phyloP scores from a whole-genome alignment of 2,888 invertebrate genomes.

The Polyommatus icarus region DNA sequence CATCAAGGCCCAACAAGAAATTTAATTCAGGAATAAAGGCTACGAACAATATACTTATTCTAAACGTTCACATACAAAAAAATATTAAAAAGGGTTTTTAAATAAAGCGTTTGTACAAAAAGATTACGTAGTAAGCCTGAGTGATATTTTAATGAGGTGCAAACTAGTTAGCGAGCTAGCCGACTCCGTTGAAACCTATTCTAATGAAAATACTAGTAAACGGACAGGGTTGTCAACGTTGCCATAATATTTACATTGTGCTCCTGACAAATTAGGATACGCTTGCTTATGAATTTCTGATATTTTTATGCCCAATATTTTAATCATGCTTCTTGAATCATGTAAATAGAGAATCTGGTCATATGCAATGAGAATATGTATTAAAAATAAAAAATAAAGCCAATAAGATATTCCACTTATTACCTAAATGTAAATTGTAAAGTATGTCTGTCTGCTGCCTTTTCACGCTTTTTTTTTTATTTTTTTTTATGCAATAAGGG shows the following conservation, averaged over 20 bases:
- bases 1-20: no score
- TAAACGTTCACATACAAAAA: background rate
- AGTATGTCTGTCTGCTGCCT: no score
- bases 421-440: no score
- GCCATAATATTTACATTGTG: background rate
- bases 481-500: no score
- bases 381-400: no score
- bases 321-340: no score
- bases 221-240: background rate
- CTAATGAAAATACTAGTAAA: constrained; percentile 39
- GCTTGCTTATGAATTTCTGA: background rate
- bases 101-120: background rate
- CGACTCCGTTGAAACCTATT: constrained; percentile 38
- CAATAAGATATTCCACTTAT: no score
- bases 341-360: no score
- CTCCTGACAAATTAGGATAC: background rate
- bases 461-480: no score
- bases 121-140: constrained; percentile 33
- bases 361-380: no score
- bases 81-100: background rate
- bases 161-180: constrained; percentile 38
- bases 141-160: constrained; percentile 41
- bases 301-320: background rate
- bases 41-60: background rate
- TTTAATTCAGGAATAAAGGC: no score